A percentile compares a stretch with the other conserved stretches of the same genome.
These are phyloP conservation scores for Lacerta bilineata DNA, from an alignment of 2,797 vertebrate species.

Conservation along the genomic window DNA sequence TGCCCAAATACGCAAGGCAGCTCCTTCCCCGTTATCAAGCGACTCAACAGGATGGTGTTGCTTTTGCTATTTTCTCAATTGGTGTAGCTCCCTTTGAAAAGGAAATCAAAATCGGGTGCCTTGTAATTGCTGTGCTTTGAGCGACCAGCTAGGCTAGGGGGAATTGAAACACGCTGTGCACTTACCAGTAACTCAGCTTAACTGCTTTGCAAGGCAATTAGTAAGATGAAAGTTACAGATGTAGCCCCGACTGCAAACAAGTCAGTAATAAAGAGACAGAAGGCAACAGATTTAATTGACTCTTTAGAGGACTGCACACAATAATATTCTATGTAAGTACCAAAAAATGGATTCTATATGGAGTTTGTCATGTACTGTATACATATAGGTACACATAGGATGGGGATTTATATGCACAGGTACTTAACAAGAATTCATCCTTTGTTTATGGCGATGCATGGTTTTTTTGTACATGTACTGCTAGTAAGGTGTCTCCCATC, in stretches of 20 bases:
- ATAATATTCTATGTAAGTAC: background rate
- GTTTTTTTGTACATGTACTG: background rate
- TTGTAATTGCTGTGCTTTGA: slow-evolving; percentile 23
- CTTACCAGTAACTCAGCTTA: slow-evolving; percentile 14
- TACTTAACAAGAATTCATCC: background rate
- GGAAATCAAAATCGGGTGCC: slow-evolving; percentile 19
- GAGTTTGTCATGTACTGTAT: background rate
- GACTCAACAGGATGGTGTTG: background rate
- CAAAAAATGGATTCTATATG: background rate
- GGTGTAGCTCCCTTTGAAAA: slow-evolving; percentile 9
- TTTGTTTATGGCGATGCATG: background rate
- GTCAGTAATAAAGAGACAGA: slow-evolving; percentile 4
- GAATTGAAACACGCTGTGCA: slow-evolving; percentile 4
- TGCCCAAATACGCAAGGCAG: accelerated
- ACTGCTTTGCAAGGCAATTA: slow-evolving; percentile 19
- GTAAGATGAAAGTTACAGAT: slow-evolving; percentile 6
- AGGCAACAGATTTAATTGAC: background rate
- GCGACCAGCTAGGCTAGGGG: slow-evolving; percentile 9
- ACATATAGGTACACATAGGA: background rate
- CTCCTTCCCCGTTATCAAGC: background rate
- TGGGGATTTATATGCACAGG: background rate
- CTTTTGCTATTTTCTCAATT: slow-evolving; percentile 1
- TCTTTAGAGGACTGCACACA: background rate
- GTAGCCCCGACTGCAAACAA: background rate
- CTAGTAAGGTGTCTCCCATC: too few relatives aligned